Evolutionary conservation across 2,797 vertebrate species (phyloP), one percentile per base, ranked within the genome.

Genomic region (Dipus sagitta): DNA sequence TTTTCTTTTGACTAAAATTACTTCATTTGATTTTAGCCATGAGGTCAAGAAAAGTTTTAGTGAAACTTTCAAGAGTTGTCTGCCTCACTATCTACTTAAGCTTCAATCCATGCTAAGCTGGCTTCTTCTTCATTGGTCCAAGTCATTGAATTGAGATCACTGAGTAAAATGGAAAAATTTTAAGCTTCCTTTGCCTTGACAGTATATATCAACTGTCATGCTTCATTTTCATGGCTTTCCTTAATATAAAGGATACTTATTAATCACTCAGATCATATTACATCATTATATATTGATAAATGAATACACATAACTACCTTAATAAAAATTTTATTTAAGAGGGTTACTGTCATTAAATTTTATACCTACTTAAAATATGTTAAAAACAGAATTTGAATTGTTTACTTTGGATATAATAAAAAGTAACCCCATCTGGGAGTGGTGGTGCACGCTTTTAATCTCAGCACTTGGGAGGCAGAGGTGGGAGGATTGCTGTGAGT

Each of bases 341-440:
- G 60, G 12, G 34, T 88, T 87, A 78, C 13, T 77, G 24, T 60
- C 38, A 85, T n/a, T 88, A 68, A 94, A 80, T 72, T 83, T 92
- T 89, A 85, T 2, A 74, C 47, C 62, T 90, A 86, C 30, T 77
- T 92, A 91, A 96, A 93, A 89, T 52, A 92, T 12, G 79, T 23
- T 83, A 88, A 88, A 95, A 91, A 76, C 3, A 47, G n/a, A 88
- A 94, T 67, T 65, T 86, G 15, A 88, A 89, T 71, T 23, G 13
- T 89, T 60, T 91, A 38, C 54, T 92, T 86, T 91, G 62, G 52
- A 84, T 30, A 38, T 24, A 24, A 92, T 47, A 47, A 9, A 47
- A 47, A 47, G 11, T 47, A 47, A 47, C 47, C 47, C 47, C 38
- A 38, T 3, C 38, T 38, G 38, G 38, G 38, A 38, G 38, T 38